These are phyloP conservation scores for Stenurella melanura DNA, from an alignment of 2,888 invertebrate species.

Conservation along the genomic window DNA sequence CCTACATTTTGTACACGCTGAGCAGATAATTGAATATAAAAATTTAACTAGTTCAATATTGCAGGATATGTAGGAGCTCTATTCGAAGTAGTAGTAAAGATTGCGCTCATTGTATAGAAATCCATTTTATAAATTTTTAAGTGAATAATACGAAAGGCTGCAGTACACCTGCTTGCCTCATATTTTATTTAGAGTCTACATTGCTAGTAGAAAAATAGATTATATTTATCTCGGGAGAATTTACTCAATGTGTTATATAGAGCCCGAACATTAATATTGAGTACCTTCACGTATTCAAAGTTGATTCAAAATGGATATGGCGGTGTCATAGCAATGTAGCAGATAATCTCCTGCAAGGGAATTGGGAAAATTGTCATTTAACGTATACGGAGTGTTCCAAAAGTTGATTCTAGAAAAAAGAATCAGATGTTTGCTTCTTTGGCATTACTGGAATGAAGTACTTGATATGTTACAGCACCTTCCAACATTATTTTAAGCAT, in stretches of 20 bases:
- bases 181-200: neutral
- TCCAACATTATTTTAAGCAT: too few species aligned
- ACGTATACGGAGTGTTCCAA: too few species aligned
- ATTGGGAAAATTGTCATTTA: too few species aligned
- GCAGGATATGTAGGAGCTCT: neutral
- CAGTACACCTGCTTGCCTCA: neutral
- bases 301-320: too few species aligned
- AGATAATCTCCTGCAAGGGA: too few species aligned
- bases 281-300: too few species aligned
- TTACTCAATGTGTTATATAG: neutral
- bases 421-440: too few species aligned
- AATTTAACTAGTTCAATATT: neutral
- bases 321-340: too few species aligned
- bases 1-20: neutral
- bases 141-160: neutral
- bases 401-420: too few species aligned
- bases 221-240: neutral
- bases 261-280: neutral
- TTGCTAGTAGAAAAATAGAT: neutral
- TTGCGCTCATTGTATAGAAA: neutral
- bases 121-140: neutral
- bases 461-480: too few species aligned
- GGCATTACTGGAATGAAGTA: too few species aligned
- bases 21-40: neutral
- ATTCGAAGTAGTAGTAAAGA: neutral